Evolutionary conservation across 2,888 invertebrate species (phyloP), one percentile per base, ranked within the genome.

Genomic region (Microplitis manilae): DNA sequence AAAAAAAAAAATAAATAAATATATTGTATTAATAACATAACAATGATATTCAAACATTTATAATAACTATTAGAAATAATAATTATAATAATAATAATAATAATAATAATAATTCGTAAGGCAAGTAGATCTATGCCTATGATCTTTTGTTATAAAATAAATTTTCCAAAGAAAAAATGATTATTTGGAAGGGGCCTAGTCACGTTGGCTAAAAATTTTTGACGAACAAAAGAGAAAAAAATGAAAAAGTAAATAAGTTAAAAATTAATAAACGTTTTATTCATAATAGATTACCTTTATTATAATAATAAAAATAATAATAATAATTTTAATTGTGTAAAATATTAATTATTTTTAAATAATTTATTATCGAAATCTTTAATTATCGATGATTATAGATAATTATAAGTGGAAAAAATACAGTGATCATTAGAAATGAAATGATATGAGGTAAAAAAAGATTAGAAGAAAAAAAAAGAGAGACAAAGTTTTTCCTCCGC

Each of bases 151-250:
- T 62, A 62, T 62, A 15, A 62, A 62, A 50, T 50, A 62, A 62
- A 62, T 62, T 62, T 62, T 20, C 20, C 20, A 62, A 62, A 67
- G 20, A 62, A 62, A n/a, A 62, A 62, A 17, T 30, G 4, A 62
- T 62, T 17, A 67, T 38, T 30, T 67, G 39, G 38, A 67, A 67
- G 67, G 67, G 67, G 39, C 39, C 67, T 38, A 67, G 40, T 40
- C 38, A 40, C 17, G 39, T 68, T 68, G 68, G 40, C 62, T 68
- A 68, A 38, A 40, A 68, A 15, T 68, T 68, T 68, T 67, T 8
- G 76, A 69, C 77, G 80, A 81, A 79, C 68, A 75, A 78, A 75
- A 78, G 72, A 75, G 73, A 73, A 70, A 76, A 74, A 75, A 30
- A 30, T 30, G 73, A 74, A 73, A 73, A 75, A 68, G 79, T 75